Conservation (phyloP, 2,113 vertebrate species). For the Bubo blakistoni region DNA sequence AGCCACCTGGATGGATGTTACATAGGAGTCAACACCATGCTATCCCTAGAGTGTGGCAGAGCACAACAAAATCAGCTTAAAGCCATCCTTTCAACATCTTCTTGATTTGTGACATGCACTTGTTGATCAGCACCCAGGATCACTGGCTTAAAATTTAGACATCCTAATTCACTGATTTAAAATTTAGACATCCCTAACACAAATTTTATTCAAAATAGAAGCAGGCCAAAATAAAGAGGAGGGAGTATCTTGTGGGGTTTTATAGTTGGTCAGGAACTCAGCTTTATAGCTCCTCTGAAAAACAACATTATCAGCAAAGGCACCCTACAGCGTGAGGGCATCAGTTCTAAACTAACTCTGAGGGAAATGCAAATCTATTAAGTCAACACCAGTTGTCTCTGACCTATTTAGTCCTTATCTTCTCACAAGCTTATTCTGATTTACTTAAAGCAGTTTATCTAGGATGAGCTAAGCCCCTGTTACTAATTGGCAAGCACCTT, state of each 20-base stretch:
- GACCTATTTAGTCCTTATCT: slow-evolving; percentile 64
- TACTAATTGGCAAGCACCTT: slow-evolving; percentile 56
- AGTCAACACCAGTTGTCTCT: slow-evolving; percentile 64
- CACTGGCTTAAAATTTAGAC: not conserved
- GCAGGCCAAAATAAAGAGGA: not conserved
- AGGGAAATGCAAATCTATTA: slow-evolving; percentile 62
- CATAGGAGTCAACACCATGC: accelerated
- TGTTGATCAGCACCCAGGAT: not conserved
- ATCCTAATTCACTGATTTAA: not conserved
- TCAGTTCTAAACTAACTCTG: slow-evolving; percentile 52
- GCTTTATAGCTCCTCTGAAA: slow-evolving; percentile 27
- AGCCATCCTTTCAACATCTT: not conserved
- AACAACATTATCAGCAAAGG: slow-evolving; percentile 47
- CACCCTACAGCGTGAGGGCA: slow-evolving; percentile 35
- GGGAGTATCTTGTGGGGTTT: not conserved
- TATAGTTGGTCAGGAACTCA: slow-evolving; percentile 6
- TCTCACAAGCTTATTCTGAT: slow-evolving; percentile 56
- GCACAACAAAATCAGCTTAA: not conserved
- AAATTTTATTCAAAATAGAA: not conserved
- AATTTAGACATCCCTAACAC: not conserved
- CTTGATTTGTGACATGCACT: not conserved
- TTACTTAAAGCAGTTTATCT: slow-evolving; percentile 61
- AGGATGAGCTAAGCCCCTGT: slow-evolving; percentile 47
- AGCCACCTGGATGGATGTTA: not conserved
- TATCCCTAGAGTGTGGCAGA: not conserved